phyloP scores from a whole-genome alignment of 2,888 invertebrate genomes.

The Drosophila siamana region DNA sequence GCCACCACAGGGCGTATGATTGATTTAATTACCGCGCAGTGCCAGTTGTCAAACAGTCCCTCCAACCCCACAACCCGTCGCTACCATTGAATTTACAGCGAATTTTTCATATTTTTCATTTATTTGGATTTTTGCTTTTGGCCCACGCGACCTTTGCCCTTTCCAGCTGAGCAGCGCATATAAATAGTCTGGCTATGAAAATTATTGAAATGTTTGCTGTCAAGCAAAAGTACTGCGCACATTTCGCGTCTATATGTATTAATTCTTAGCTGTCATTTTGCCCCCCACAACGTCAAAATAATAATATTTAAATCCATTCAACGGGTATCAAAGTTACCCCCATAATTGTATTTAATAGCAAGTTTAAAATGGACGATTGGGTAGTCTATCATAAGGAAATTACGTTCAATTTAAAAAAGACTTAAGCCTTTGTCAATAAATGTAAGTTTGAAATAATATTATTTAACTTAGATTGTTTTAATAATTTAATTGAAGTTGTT shows the following conservation, averaged over 20 bases:
- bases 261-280: not conserved
- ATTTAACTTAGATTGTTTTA: no score
- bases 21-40: constrained; percentile 74
- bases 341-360: no score
- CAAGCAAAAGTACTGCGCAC: constrained; percentile 8
- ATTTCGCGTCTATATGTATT: constrained; percentile 6
- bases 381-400: no score
- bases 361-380: no score
- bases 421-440: no score
- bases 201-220: constrained; percentile 9
- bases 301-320: not conserved
- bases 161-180: not conserved
- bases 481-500: no score
- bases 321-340: not conserved
- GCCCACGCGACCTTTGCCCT: constrained; percentile 16
- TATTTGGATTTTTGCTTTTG: not conserved
- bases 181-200: constrained; percentile 14
- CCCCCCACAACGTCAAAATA: not conserved
- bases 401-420: no score
- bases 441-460: no score
- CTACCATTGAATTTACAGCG: constrained; percentile 15
- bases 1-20: constrained; percentile 67
- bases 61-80: not conserved
- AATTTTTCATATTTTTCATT: not conserved
- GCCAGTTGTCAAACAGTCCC: constrained; percentile 50